Conservation (phyloP, 2,888 invertebrate genomes). For the Ophioninae sp. region DNA sequence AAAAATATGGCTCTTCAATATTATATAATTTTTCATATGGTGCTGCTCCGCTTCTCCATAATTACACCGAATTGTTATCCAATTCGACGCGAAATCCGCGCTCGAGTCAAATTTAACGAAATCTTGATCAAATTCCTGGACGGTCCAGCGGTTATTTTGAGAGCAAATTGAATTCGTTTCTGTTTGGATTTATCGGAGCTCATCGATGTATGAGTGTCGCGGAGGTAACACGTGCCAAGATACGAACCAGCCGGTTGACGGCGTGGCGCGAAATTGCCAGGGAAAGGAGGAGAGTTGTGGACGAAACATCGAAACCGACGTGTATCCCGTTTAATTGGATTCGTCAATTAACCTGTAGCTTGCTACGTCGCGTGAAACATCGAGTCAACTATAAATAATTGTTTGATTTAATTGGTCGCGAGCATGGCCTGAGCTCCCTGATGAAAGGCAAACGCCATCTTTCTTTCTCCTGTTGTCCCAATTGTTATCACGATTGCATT, state of each 20-base stretch:
- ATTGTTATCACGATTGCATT: neutral
- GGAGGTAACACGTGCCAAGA: constrained; percentile 11
- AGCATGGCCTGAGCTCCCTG: neutral
- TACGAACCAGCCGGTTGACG: neutral
- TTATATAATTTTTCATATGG: too few species aligned
- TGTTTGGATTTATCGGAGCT: neutral
- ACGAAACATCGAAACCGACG: constrained; percentile 18
- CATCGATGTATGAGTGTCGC: neutral
- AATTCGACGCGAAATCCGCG: too few species aligned
- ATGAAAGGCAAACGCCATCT: neutral
- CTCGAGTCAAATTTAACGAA: too few species aligned
- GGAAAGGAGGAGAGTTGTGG: neutral
- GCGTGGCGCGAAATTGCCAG: neutral
- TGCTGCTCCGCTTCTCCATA: too few species aligned
- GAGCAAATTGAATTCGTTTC: neutral
- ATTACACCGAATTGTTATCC: too few species aligned
- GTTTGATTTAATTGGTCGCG: constrained; percentile 60
- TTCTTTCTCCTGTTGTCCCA: neutral
- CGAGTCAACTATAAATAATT: constrained; percentile 62
- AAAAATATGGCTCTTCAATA: too few species aligned
- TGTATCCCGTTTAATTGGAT: constrained; percentile 50
- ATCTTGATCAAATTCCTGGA: neutral
- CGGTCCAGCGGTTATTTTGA: neutral
- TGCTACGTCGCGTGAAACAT: constrained; percentile 43
- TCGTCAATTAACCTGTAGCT: constrained; percentile 53